phyloP scores from a whole-genome alignment of 2,113 vertebrate species.

The Todiramphus chloris region DNA sequence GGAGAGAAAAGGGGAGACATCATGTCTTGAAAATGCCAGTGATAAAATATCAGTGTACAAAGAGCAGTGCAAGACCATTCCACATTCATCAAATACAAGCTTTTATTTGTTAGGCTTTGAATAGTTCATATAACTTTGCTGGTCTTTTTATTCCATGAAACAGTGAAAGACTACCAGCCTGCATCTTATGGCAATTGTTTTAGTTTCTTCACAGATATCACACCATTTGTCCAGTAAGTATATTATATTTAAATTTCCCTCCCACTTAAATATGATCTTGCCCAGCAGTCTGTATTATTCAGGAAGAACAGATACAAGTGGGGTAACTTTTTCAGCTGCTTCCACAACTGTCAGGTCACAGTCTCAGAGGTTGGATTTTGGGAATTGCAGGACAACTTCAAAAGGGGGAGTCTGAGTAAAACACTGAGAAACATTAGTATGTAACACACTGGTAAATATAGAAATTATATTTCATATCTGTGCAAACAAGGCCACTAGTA shows the following conservation, averaged over 20 bases:
- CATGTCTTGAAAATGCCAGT: neutral
- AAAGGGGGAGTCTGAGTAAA: neutral
- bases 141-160: neutral
- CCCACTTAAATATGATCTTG: neutral
- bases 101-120: neutral
- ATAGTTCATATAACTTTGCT: neutral
- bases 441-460: neutral
- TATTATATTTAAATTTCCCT: constrained; percentile 11
- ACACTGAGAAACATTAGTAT: neutral
- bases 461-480: neutral
- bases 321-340: neutral
- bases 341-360: neutral
- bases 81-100: neutral
- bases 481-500: neutral
- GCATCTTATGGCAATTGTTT: neutral
- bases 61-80: neutral
- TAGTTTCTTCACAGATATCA: constrained; percentile 6
- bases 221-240: neutral
- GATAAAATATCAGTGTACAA: neutral
- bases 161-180: neutral
- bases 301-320: neutral
- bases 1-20: neutral
- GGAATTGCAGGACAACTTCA: neutral
- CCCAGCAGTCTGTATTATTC: neutral
- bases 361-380: neutral